Evolutionary conservation across 2,888 invertebrate species (phyloP), one percentile per base, ranked within the genome.

Genomic region (Acanthococcus lagerstroemiae): DNA sequence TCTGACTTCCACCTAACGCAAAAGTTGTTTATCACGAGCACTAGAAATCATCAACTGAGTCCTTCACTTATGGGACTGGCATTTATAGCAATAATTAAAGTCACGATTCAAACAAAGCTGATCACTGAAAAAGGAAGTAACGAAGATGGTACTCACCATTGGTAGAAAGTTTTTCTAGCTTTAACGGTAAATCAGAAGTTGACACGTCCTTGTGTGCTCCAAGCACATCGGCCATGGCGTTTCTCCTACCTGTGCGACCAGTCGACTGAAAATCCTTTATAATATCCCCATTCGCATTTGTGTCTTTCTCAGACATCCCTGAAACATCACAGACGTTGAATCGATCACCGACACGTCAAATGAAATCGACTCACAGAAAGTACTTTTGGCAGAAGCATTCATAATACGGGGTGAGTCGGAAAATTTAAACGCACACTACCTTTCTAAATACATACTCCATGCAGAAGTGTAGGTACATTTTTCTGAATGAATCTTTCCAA

Each of bases 221-320:
- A 72, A 85, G 78, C 71, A 92, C 90, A 75, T 92, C 88, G 1
- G 90, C 87, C 80, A 94, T 80, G 55, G 93, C 93, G 78, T 94
- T 94, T 70, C 93, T 79, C 65, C 93, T 81, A 19, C 93, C 93
- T 30, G 91, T 90, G 69, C 93, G 82, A 3, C 91, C 91, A 1
- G 90, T 87, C 72, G 86, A 85, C 68, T 89, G 81, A 77, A 93
- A 93, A 75, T 91, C 89, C 75, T 85, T 73, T 54, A 75, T 74
- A 22, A 71, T 67, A 66, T 72, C 71, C 46, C 70, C 22, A 73
- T 75, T 71, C 72, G 69, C 69, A 68, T 71, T 22, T 67, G 66
- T 15, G 68, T 65, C 37, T 68, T 69, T 67, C 63, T 70, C 79
- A 74, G 79, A 79, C 81, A 81, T 81, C 75, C 80, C 80, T 77